Evolutionary conservation across 92 coral and sea anemone genomes (phyloP).

Genomic region (Palythoa grandis): DNA sequence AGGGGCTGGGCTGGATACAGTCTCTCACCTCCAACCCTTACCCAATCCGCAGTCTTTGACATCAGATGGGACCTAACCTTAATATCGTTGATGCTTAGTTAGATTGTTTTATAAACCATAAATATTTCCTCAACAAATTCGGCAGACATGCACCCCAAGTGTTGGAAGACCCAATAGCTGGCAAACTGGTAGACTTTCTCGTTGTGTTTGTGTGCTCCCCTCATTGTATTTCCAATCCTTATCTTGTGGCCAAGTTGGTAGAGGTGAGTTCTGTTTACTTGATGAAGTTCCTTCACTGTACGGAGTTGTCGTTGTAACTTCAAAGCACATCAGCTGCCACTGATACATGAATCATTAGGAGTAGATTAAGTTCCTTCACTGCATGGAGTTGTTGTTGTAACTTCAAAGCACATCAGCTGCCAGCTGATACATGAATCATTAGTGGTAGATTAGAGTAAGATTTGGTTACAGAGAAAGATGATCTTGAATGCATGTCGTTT

Average conservation of each 20-base stretch:
- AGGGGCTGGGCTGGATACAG: too few relatives aligned
- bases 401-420: neutral
- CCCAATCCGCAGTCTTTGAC: too few relatives aligned
- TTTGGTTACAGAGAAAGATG: too few relatives aligned
- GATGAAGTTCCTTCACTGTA: neutral
- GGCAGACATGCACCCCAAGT: slow-evolving; percentile 85
- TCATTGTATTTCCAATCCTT: slow-evolving; percentile 91
- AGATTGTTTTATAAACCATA: neutral
- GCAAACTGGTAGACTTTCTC: slow-evolving; percentile 81
- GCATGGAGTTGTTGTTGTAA: neutral
- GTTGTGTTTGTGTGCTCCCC: slow-evolving; percentile 91
- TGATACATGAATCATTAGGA: neutral
- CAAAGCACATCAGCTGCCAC: neutral
- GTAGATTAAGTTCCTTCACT: neutral
- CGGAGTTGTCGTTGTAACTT: neutral
- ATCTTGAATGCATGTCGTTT: too few relatives aligned
- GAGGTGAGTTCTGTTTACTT: slow-evolving; percentile 69
- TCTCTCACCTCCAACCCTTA: too few relatives aligned
- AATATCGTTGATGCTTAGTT: too few relatives aligned
- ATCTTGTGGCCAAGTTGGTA: slow-evolving; percentile 93
- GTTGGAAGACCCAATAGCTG: slow-evolving; percentile 84
- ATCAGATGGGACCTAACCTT: too few relatives aligned
- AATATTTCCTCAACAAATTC: neutral
- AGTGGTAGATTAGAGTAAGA: neutral
- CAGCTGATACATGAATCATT: neutral